Evolutionary conservation across 2,888 invertebrate species (phyloP), one percentile per base, ranked within the genome.

Genomic region (Ceramica pisi): DNA sequence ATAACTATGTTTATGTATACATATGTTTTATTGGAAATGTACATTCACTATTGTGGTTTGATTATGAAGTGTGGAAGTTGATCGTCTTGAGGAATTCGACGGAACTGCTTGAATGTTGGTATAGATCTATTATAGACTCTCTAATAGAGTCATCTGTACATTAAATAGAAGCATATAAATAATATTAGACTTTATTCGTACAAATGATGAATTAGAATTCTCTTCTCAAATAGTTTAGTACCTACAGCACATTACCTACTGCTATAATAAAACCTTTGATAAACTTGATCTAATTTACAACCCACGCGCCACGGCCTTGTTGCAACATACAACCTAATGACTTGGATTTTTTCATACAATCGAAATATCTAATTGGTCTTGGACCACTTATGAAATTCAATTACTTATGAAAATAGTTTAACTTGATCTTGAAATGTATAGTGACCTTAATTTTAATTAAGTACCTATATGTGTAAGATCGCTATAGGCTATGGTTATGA

Each of bases 361-460:
- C 70, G 51, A 75, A 84, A 82, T 81, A 85, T 60, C 48, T 68
- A 85, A 85, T 84, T 80, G 75, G 68, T 78, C 75, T 81, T 69
- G 76, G 67, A 73, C 67, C 79, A 81, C 71, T 84, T 84, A 73
- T 50, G 41, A 80, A 72, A 79, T 59, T 66, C 35, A 82, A 82
- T 80, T 78, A 81, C 72, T 50, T 65, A 79, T 63, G 41, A 78
- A 78, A 73, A 80, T 71, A 61, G 61, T 78, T 73, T 62, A 68
- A 68, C 50, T 78, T 69, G 85, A 71, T 79, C 76, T 84, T 82
- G 82, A 86, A 77, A 55, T 71, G n/a, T n/a, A 55, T 14, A 19
- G 46, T 56, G 53, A 44, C 67, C 63, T 79, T 73, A 56, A n/a
- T 67, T 71, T 71, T 66, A 73, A 70, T 76, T 71, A 46, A 46